phyloP scores from a whole-genome alignment of 1,140 invertebrate species.

The Coenobita brevimanus region DNA sequence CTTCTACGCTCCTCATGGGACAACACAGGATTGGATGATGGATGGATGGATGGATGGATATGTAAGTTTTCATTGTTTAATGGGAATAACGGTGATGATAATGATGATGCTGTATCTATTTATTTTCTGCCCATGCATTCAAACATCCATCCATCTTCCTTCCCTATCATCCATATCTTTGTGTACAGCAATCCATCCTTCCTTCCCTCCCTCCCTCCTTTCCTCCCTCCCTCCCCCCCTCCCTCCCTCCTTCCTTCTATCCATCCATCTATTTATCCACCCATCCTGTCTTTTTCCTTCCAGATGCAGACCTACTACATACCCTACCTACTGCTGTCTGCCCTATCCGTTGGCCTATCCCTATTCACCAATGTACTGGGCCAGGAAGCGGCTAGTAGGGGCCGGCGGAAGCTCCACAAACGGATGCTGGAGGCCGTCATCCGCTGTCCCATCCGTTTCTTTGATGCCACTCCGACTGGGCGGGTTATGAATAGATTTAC shows the following conservation, averaged over 20 bases:
- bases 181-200: too few species aligned
- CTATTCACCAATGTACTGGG: slow-evolving; percentile 76
- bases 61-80: too few species aligned
- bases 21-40: too few species aligned
- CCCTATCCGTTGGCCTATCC: slow-evolving; percentile 77
- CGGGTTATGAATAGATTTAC: slow-evolving; percentile 77
- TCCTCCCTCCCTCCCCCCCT: too few species aligned
- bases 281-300: not conserved
- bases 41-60: too few species aligned
- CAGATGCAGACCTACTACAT: slow-evolving; percentile 76
- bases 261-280: not conserved
- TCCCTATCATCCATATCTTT: not conserved
- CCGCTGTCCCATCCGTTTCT: slow-evolving; percentile 80
- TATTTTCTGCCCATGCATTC: too few species aligned
- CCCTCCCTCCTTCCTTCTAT: not conserved
- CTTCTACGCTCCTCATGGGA: too few species aligned
- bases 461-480: slow-evolving; percentile 78
- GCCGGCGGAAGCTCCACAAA: slow-evolving; percentile 79
- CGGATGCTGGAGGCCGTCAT: slow-evolving; percentile 79
- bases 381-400: slow-evolving; percentile 72
- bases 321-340: slow-evolving; percentile 77
- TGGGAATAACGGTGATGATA: too few species aligned
- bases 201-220: too few species aligned
- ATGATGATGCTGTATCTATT: too few species aligned
- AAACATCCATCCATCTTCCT: too few species aligned